Percentiles rank a stretch among this genome's conserved stretches.
Conservation (phyloP, 2,888 invertebrate species). For the Erebia aethiops region DNA sequence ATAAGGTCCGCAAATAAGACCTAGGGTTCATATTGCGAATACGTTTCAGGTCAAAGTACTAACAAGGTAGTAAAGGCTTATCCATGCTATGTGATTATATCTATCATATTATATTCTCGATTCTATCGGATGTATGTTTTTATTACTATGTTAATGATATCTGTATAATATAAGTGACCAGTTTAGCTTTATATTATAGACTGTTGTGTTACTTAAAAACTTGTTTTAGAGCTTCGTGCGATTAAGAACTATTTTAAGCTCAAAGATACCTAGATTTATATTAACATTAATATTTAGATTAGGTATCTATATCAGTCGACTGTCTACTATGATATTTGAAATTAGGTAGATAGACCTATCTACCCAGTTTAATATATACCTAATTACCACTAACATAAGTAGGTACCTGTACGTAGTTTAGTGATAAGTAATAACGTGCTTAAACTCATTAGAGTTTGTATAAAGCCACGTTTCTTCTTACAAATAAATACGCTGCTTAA, state of each 20-base stretch:
- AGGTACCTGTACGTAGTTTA: no score
- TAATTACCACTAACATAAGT: no score
- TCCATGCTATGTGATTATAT: constrained; percentile 29
- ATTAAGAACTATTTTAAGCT: not conserved
- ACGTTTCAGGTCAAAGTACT: constrained; percentile 35
- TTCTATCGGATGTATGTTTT: constrained; percentile 29
- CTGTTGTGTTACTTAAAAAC: not conserved
- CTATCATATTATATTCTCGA: constrained; percentile 24
- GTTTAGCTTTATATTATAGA: not conserved
- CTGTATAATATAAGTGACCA: not conserved
- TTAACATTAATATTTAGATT: no score
- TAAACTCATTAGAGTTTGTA: no score
- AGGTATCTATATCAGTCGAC: no score
- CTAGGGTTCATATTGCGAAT: constrained; percentile 28
- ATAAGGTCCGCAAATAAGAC: constrained; percentile 26
- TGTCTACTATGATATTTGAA: no score
- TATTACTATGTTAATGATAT: constrained; percentile 35
- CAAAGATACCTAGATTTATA: no score
- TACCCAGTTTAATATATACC: no score
- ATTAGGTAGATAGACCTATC: no score
- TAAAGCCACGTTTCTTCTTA: not conserved
- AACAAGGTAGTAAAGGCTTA: constrained; percentile 31
- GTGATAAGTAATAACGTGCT: not conserved
- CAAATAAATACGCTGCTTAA: constrained; percentile 26
- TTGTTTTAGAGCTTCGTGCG: not conserved